Percentiles rank a stretch among this genome's conserved stretches.
phyloP scores from a whole-genome alignment of 2,113 vertebrate genomes.

The Aegotheles bennettii region DNA sequence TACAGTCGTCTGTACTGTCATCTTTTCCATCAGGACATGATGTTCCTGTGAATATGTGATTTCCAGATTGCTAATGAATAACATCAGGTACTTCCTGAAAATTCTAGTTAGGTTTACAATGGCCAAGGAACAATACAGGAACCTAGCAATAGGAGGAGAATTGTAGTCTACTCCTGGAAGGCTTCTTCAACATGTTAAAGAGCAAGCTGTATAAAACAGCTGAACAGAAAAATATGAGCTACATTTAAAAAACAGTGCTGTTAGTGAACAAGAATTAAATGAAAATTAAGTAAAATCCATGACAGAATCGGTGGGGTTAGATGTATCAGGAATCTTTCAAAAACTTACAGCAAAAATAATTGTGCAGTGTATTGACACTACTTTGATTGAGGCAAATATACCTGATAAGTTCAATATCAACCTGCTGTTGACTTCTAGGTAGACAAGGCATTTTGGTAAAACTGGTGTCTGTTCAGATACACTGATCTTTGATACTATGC shows the following conservation, averaged over 20 bases:
- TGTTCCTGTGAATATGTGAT: not conserved
- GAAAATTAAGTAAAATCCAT: not conserved
- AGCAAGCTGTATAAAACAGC: not conserved
- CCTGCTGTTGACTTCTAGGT: not conserved
- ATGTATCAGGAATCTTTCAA: not conserved
- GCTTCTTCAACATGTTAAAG: not conserved
- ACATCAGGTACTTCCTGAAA: not conserved
- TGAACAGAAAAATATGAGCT: not conserved
- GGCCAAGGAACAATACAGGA: not conserved
- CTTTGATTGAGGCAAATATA: not conserved
- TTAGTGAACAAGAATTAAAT: not conserved
- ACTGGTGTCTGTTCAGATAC: not conserved
- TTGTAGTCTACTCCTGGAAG: not conserved
- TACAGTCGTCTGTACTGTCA: not conserved
- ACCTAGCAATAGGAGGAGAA: not conserved
- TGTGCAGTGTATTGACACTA: too few relatives aligned
- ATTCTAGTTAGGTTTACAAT: not conserved
- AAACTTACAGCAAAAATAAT: not conserved
- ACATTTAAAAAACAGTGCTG: not conserved
- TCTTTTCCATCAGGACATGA: not conserved
- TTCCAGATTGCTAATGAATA: not conserved
- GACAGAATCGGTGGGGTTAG: not conserved
- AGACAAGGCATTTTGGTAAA: not conserved
- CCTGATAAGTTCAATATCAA: not conserved
- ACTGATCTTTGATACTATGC: not conserved